A percentile compares a stretch with the other conserved stretches of the same genome.
These are phyloP conservation scores for Hydropsyche tenuis DNA, from an alignment of 1,140 invertebrate species.

Conservation along the genomic window DNA sequence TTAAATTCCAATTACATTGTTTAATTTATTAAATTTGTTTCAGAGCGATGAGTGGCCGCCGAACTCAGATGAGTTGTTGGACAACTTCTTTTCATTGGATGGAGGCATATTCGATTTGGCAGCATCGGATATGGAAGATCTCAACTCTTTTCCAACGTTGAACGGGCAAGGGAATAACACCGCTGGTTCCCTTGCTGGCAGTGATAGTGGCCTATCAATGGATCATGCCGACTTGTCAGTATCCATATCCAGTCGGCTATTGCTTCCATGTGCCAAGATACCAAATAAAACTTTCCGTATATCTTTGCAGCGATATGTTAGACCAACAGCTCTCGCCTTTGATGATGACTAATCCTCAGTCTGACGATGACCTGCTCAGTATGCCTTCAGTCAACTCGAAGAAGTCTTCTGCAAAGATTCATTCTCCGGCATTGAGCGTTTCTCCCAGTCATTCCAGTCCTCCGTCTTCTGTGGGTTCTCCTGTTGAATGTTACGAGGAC, in stretches of 20 bases:
- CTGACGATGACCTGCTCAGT: slow-evolving; percentile 35
- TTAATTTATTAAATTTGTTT: slow-evolving; percentile 6
- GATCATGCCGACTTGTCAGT: slow-evolving; percentile 63
- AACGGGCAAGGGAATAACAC: slow-evolving; percentile 21
- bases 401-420: not conserved
- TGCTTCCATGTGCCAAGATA: not conserved
- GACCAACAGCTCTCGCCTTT: slow-evolving; percentile 59
- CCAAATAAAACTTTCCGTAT: not conserved
- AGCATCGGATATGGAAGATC: not conserved
- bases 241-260: not conserved
- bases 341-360: slow-evolving; percentile 56
- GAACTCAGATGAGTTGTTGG: slow-evolving; percentile 57
- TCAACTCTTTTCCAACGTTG: not conserved
- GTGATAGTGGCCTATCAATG: slow-evolving; percentile 62
- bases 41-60: slow-evolving; percentile 48
- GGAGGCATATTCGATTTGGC: slow-evolving; percentile 55
- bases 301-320: slow-evolving; percentile 55
- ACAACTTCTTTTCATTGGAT: slow-evolving; percentile 62
- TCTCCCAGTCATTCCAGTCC: slow-evolving; percentile 32
- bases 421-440: slow-evolving; percentile 10
- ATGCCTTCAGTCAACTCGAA: not conserved
- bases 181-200: slow-evolving; percentile 56
- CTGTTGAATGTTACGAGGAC: slow-evolving; percentile 31
- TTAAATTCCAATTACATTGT: not conserved
- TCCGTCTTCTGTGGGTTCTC: slow-evolving; percentile 12